Evolutionary conservation across 2,113 vertebrate species (phyloP), one percentile per base, ranked within the genome.

Genomic region (Paradoxurus hermaphroditus): DNA sequence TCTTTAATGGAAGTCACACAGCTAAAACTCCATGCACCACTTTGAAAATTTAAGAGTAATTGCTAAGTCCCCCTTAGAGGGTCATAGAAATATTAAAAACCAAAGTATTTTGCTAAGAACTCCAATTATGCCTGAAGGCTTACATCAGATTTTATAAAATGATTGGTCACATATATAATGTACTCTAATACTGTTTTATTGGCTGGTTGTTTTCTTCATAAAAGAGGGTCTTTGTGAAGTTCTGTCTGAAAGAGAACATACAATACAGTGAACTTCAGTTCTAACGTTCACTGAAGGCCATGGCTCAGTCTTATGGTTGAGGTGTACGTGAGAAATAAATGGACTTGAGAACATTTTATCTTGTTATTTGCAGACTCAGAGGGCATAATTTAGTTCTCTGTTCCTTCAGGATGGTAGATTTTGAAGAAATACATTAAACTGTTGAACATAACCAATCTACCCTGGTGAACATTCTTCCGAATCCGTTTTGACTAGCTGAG

Each of bases 11-110:
- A 98, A 98, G 98, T 99, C 99, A 98, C 97, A 98, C 99, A 97
- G 99, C 99, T 99, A 98, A 98, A 99, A 98, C 98, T 99, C 98
- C 98, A 98, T 97, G 98, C 72, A 98, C 97, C 96, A 98, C 98
- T 99, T 98, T 98, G 98, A 98, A 98, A 99, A 98, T 96, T 99
- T 99, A 98, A 99, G 98, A 99, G 98, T 98, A 98, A 99, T 99
- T 99, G 98, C 98, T 98, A 98, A 97, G 98, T 98, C 98, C 97
- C 98, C 98, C 97, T 98, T 98, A 98, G 98, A 98, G 98, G 98
- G 98, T 99, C 98, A 98, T 98, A 98, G 98, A 99, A 99, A 99
- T 99, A 99, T 98, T 99, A 98, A 99, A 98, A 99, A 98, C 98
- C 95, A 98, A 99, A 99, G 98, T 98, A 97, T 98, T 99, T 98